Conservation (phyloP, 2,797 vertebrate genomes). For the Hapalemur alaotrensis region DNA sequence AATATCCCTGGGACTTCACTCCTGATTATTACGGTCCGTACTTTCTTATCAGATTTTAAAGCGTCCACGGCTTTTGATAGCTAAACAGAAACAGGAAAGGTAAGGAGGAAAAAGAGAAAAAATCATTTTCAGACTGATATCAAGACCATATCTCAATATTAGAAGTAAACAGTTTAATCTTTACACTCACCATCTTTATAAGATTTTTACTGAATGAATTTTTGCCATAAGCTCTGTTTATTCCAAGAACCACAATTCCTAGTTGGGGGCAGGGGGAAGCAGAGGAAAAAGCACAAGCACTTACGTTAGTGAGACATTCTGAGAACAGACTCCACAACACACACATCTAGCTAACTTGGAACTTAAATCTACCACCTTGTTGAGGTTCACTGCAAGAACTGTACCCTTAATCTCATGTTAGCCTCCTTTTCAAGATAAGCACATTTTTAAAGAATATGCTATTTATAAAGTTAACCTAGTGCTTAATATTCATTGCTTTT, state of each 20-base stretch:
- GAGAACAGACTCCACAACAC: neutral
- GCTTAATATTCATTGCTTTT: neutral
- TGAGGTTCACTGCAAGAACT: neutral
- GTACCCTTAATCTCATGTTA: neutral
- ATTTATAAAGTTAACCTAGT: neutral
- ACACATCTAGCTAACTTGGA: neutral
- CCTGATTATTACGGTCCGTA: slow-evolving; percentile 94
- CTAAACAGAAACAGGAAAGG: slow-evolving; percentile 83
- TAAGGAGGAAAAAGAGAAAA: neutral
- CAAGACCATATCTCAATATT: slow-evolving; percentile 53
- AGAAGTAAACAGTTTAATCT: slow-evolving; percentile 58
- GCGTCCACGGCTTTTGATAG: slow-evolving; percentile 93
- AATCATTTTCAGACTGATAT: slow-evolving; percentile 68
- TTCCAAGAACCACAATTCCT: slow-evolving; percentile 97
- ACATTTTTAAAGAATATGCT: neutral
- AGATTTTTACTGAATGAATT: slow-evolving; percentile 97
- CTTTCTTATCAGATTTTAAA: slow-evolving; percentile 95
- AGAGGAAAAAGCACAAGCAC: slow-evolving; percentile 49
- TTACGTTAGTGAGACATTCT: slow-evolving; percentile 36
- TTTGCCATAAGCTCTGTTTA: slow-evolving; percentile 96
- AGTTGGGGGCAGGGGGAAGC: slow-evolving; percentile 71
- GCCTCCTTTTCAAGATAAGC: neutral
- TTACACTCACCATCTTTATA: slow-evolving; percentile 92
- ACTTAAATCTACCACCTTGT: neutral
- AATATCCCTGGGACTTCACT: slow-evolving; percentile 97